phyloP scores from a whole-genome alignment of 2,113 vertebrate species.

The Madoqua kirkii region DNA sequence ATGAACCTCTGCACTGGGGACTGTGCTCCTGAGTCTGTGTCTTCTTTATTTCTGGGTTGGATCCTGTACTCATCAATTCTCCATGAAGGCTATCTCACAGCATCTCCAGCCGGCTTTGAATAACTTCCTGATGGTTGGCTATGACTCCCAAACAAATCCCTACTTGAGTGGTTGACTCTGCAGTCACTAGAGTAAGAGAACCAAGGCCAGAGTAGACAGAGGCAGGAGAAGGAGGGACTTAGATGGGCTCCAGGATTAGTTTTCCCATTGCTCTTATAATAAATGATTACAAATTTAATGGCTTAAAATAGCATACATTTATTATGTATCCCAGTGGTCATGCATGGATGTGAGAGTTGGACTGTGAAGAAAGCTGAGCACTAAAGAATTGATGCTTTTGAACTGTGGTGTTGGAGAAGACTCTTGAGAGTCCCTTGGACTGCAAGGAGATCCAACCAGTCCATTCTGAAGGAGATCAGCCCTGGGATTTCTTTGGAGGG shows the following conservation, averaged over 20 bases:
- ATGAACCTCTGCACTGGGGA: background rate
- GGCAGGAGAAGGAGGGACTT: background rate
- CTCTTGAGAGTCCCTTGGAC: too few relatives aligned
- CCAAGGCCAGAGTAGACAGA: background rate
- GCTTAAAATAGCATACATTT: background rate
- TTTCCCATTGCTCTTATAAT: background rate
- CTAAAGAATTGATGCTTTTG: too few relatives aligned
- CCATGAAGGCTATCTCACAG: background rate
- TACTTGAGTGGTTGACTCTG: background rate
- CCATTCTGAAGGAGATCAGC: too few relatives aligned
- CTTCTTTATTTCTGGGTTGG: background rate
- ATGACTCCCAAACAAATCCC: background rate
- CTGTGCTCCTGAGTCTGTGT: background rate
- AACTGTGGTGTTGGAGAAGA: too few relatives aligned
- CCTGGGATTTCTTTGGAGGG: too few relatives aligned
- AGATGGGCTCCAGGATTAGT: background rate
- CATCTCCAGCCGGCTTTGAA: background rate
- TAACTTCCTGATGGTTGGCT: background rate
- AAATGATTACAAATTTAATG: background rate
- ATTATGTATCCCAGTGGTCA: background rate
- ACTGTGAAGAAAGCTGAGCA: fast-evolving
- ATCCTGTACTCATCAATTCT: background rate
- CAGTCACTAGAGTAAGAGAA: background rate
- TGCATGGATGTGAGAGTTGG: too few relatives aligned
- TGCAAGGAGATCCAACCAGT: too few relatives aligned